These are phyloP conservation scores for Gymnosoma rotundatum DNA, from an alignment of 2,888 invertebrate genomes.

Conservation along the genomic window DNA sequence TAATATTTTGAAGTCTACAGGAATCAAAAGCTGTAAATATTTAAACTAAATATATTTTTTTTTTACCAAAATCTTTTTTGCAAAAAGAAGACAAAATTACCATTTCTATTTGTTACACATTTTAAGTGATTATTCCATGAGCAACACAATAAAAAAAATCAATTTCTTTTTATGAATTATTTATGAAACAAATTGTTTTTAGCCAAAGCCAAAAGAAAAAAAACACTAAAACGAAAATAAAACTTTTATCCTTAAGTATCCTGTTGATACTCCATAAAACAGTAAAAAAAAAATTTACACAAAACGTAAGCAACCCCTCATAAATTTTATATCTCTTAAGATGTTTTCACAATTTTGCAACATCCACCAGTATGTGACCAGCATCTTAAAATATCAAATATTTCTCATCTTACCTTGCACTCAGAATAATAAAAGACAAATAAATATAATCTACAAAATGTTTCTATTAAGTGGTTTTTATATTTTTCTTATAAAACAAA, in stretches of 20 bases:
- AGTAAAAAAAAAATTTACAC: conserved; percentile 16
- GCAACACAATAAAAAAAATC: conserved; percentile 47
- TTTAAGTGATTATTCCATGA: conserved; percentile 18
- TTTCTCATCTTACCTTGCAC: not conserved
- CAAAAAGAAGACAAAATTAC: not conserved
- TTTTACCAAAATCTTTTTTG: not conserved
- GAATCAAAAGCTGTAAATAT: not conserved
- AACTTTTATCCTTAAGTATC: conserved; percentile 74
- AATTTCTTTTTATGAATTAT: conserved; percentile 70
- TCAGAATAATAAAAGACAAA: conserved; percentile 19
- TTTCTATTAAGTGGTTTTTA: conserved; percentile 46
- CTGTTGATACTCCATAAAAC: conserved; percentile 55
- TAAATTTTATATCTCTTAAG: conserved; percentile 66
- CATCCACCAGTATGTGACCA: conserved; percentile 60
- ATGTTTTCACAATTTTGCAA: conserved; percentile 60
- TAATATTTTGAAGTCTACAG: conserved; percentile 8
- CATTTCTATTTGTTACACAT: not conserved
- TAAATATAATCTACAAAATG: conserved; percentile 53
- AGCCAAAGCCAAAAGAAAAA: conserved; percentile 64
- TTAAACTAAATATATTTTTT: not conserved
- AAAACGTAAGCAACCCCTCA: conserved; percentile 64
- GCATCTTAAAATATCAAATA: conserved; percentile 51
- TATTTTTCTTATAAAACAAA: not conserved
- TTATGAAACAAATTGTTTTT: conserved; percentile 70
- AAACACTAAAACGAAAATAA: conserved; percentile 35